Evolutionary conservation across 2,888 invertebrate species (phyloP), one percentile per base, ranked within the genome.

Genomic region (Mimas tiliae): DNA sequence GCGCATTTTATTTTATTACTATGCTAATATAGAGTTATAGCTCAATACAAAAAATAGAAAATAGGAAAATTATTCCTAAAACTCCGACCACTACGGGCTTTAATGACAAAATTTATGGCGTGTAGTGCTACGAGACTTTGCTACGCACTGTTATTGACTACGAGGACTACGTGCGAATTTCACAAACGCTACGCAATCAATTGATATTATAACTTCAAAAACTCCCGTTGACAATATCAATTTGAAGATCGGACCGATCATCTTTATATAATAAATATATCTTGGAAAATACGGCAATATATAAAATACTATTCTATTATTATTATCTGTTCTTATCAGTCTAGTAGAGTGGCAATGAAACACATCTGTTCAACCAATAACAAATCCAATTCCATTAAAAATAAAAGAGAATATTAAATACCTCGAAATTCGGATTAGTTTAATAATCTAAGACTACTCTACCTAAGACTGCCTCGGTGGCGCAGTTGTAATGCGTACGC

Each of bases 61-160:
- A 45, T 45, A 14, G 12, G 14, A 45, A 45, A 45, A 12, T 45
- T 12, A 9, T 45, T 1, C 45, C 14, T 12, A 55, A 19, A 12
- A 6, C 16, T 58, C 12, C 1, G 3, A n/a, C n/a, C 42, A 42
- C 58, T 58, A 58, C 58, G 27, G 1, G 27, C 27, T 27, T 27
- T 27, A 27, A 3, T 27, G 27, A 4, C 27, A 27, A 27, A 27
- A n/a, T n/a, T n/a, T 27, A 27, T 27, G n/a, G 58, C 19, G 42
- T 42, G 58, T 55, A 55, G 42, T 58, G 58, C 58, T 58, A 58
- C 58, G 58, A 42, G 19, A 58, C 34, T 33, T 27, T 11, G 58
- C 58, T 58, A 58, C 58, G 58, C 38, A 58, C 0, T 58, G 58
- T 11, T 58, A 11, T 38, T 58, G 11, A 38, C 55, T 58, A 58